These are phyloP conservation scores for Xylota segnis DNA, from an alignment of 2,888 invertebrate genomes.

Conservation along the genomic window DNA sequence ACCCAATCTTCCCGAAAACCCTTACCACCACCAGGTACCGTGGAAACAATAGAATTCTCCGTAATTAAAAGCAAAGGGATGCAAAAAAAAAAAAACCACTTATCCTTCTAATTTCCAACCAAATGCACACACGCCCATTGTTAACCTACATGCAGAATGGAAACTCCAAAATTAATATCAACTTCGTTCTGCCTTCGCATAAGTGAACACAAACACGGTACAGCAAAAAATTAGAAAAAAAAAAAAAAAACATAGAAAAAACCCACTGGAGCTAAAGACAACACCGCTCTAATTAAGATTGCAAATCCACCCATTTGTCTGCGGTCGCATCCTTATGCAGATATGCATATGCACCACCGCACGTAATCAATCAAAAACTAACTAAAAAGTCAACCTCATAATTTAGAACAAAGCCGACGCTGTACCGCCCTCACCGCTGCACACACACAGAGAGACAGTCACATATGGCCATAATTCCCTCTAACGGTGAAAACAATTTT, in stretches of 20 bases:
- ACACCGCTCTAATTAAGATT: slow-evolving; percentile 71
- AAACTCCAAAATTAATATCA: slow-evolving; percentile 39
- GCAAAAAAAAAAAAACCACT: background rate
- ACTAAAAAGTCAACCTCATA: slow-evolving; percentile 77
- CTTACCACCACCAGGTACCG: background rate
- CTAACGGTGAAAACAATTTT: slow-evolving; percentile 62
- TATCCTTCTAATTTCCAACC: background rate
- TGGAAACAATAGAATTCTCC: slow-evolving; percentile 19
- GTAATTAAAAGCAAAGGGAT: slow-evolving; percentile 25
- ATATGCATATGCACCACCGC: slow-evolving; percentile 44
- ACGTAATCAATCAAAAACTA: slow-evolving; percentile 76
- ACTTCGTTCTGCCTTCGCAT: slow-evolving; percentile 17
- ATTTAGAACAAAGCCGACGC: slow-evolving; percentile 66
- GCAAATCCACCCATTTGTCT: slow-evolving; percentile 70
- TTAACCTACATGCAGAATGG: slow-evolving; percentile 28
- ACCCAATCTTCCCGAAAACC: background rate
- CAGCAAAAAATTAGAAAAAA: no score
- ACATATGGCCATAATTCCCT: background rate
- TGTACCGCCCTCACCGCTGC: slow-evolving; percentile 8
- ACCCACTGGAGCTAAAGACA: slow-evolving; percentile 51
- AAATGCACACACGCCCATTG: background rate
- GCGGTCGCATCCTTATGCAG: slow-evolving; percentile 51
- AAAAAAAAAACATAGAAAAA: slow-evolving; percentile 14
- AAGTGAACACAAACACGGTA: slow-evolving; percentile 42
- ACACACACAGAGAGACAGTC: slow-evolving; percentile 3